These are phyloP conservation scores for Uropetala carovei DNA, from an alignment of 2,888 invertebrate genomes.

Conservation along the genomic window DNA sequence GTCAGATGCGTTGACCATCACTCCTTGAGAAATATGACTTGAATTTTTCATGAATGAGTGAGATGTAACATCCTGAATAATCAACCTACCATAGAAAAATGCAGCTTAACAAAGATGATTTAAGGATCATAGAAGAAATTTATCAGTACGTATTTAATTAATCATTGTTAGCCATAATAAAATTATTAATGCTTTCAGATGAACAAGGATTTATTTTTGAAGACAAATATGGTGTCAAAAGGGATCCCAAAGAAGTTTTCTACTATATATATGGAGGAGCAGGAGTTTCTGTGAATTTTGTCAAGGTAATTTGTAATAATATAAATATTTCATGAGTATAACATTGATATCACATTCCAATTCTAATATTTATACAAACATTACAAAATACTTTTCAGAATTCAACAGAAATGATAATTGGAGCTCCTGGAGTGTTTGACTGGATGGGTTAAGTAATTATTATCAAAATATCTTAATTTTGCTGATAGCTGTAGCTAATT, in stretches of 20 bases:
- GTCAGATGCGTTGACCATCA: no score
- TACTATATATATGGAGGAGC: constrained; percentile 72
- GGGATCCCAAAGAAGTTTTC: constrained; percentile 67
- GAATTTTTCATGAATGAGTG: no score
- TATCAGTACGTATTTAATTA: neutral
- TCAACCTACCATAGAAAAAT: no score
- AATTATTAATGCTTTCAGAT: neutral
- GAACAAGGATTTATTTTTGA: neutral
- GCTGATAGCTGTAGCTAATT: no score
- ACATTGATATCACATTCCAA: no score
- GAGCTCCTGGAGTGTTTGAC: constrained; percentile 73
- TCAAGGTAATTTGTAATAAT: constrained; percentile 68
- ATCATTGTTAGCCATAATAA: no score
- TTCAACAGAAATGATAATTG: constrained; percentile 70
- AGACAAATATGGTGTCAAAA: neutral
- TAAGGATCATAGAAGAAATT: neutral
- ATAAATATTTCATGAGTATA: neutral
- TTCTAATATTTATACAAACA: neutral
- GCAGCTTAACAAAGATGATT: no score
- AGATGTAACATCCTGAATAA: no score
- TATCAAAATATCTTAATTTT: neutral
- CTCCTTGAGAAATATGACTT: no score
- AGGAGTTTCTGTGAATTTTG: constrained; percentile 71
- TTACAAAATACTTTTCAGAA: constrained; percentile 30
- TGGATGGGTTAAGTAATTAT: constrained; percentile 71